Evolutionary conservation across 2,888 invertebrate species (phyloP), one percentile per base, ranked within the genome.

Genomic region (Mycalesis mineus): DNA sequence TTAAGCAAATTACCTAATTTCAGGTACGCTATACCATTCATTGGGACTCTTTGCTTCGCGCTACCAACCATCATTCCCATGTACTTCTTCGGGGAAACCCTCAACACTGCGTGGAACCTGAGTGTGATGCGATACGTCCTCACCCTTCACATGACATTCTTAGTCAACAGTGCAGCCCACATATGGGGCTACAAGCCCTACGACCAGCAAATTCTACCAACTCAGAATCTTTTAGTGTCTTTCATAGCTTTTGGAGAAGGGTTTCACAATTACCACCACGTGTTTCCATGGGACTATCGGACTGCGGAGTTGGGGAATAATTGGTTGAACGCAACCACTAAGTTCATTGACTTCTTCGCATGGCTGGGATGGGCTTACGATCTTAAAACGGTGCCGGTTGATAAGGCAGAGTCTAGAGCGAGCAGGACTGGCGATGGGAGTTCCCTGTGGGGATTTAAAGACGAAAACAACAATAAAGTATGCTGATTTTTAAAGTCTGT

Each of bases 101-200:
- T 78, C 17, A 66, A 49, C 55, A 78, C 77, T 62, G 70, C 84
- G 1, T 85, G 81, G 80, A 75, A 80, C 61, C 67, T 83, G 0
- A 68, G 72, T 3, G 77, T 89, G 40, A 67, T 92, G 14, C 85
- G 93, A 8, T 93, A 92, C 75, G 78, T 84, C 8, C 70, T 86
- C 57, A 87, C 86, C n/a, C 82, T 93, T n/a, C 91, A 94, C 75
- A 51, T 7, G 1, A 70, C 72, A 9, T 93, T 92, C 91, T 77
- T 91, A 14, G 92, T 93, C n/a, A 94, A 93, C 80, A 92, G 92
- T 66, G 91, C 90, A 8, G 93, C 93, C 7, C 93, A 93, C 71
- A 67, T 82, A 17, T 84, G 80, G 74, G 89, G 89, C 0, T 75
- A 74, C 56, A 83, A 78, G 47, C 87, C 89, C 5, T 89, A 89